Percentiles rank a stretch among this genome's conserved stretches.
phyloP scores from a whole-genome alignment of 1,140 invertebrate genomes.

The Drosophila azteca region DNA sequence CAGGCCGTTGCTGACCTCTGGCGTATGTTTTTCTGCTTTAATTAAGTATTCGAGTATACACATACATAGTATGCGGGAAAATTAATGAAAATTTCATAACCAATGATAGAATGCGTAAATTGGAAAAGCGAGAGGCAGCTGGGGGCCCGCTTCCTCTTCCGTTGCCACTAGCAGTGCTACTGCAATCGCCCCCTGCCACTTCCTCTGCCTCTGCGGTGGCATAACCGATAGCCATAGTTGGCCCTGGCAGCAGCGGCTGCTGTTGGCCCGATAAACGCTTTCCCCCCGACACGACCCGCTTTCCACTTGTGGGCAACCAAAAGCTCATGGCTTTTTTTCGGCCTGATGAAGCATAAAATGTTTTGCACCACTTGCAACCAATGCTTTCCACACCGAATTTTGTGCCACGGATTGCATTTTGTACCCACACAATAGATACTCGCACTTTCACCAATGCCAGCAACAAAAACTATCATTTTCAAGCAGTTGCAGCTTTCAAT shows the following conservation, averaged over 20 bases:
- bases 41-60: neutral
- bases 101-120: constrained; percentile 35
- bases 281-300: too few species aligned
- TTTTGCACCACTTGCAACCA: constrained; percentile 14
- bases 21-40: neutral
- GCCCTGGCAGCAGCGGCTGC: constrained; percentile 11
- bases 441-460: neutral
- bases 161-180: neutral
- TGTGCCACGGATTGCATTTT: constrained; percentile 14
- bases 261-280: constrained; percentile 17
- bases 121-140: constrained; percentile 28
- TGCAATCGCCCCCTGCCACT: too few species aligned
- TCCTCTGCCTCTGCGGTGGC: neutral
- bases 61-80: constrained; percentile 1
- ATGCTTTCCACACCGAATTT: constrained; percentile 20
- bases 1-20: neutral
- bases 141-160: constrained; percentile 5
- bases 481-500: neutral
- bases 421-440: neutral
- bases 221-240: neutral
- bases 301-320: constrained; percentile 30
- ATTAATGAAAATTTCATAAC: constrained; percentile 51
- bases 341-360: constrained; percentile 66
- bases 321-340: constrained; percentile 52
- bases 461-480: neutral